Evolutionary conservation across 2,113 vertebrate species (phyloP), one percentile per base, ranked within the genome.

Genomic region (Tachuris rubrigastra): DNA sequence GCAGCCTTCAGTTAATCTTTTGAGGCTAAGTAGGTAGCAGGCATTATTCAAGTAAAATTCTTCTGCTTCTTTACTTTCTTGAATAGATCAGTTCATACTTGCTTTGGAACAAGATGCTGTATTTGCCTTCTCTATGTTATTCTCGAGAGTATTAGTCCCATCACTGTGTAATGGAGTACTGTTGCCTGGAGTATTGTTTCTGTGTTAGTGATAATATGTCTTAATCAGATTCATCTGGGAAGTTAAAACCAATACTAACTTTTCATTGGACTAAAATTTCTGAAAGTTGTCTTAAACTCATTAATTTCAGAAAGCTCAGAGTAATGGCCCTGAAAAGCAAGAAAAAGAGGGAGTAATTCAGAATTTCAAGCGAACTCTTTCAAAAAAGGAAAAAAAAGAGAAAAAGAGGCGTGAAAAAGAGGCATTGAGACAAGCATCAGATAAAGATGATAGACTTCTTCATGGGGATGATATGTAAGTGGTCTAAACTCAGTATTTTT

Each of bases 321-420:
- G 98, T 93, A 99, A 99, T 42, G 99, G 99, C 30, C 99, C 99
- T 3, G 99, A 99, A 68, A 99, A 99, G 77, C 98, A 98, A 96
- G 99, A 99, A 93, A 99, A 99, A 74, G 99, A 99, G 41, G 99
- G 99, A 2, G 99, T 99, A 71, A 99, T 99, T 82, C 99, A 99
- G 96, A 99, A 99, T 96, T 99, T 99, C 97, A 99, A 99, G 95
- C 97, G 99, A 84, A 99, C 99, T 4, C 97, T 99, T 41, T 99
- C 99, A 41, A 99, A 99, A 97, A 99, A 99, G 80, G 99, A 99
- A 95, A 99, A 99, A 96, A 99, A 99, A 89, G 99, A 99, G 83
- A 99, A 99, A 78, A 99, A 99, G 98, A 99, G 98, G 96, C 98
- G 98, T 72, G 99, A 99, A 33, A 99, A 99, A 95, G 99, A 99